Evolutionary conservation across 2,113 vertebrate species (phyloP).

Genomic region (Lepidothrix coronata): DNA sequence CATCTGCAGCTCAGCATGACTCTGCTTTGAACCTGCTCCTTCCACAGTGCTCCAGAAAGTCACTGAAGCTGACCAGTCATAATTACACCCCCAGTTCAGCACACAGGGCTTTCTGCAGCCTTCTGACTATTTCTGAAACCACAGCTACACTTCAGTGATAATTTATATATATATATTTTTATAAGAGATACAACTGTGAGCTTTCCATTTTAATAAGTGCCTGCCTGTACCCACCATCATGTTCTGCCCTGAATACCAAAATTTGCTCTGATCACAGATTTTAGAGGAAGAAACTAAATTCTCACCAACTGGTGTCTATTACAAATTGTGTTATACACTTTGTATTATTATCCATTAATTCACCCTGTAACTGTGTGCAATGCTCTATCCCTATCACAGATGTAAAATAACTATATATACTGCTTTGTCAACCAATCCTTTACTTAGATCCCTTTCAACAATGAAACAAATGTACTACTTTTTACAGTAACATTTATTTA

Average conservation of each 20-base stretch:
- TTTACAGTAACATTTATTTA: not conserved
- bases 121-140: constrained; percentile 65
- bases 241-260: constrained; percentile 41
- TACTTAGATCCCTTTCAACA: not conserved
- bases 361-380: not conserved
- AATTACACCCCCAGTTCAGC: constrained; percentile 71
- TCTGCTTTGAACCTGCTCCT: constrained; percentile 43
- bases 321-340: not conserved
- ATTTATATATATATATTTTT: constrained; percentile 40
- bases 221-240: constrained; percentile 20
- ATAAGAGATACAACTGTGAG: constrained; percentile 67
- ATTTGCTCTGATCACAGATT: constrained; percentile 45
- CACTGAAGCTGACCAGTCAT: constrained; percentile 32
- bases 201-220: constrained; percentile 65
- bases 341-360: not conserved
- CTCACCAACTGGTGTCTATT: not conserved
- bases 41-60: constrained; percentile 24
- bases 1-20: not conserved
- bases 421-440: not conserved
- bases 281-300: not conserved
- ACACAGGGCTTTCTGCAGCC: constrained; percentile 55
- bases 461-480: not conserved
- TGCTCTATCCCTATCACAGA: not conserved
- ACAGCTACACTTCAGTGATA: constrained; percentile 63
- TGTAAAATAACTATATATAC: not conserved